Evolutionary conservation across 2,113 vertebrate species (phyloP), one percentile per base, ranked within the genome.

Genomic region (Nerophis lumbriciformis): DNA sequence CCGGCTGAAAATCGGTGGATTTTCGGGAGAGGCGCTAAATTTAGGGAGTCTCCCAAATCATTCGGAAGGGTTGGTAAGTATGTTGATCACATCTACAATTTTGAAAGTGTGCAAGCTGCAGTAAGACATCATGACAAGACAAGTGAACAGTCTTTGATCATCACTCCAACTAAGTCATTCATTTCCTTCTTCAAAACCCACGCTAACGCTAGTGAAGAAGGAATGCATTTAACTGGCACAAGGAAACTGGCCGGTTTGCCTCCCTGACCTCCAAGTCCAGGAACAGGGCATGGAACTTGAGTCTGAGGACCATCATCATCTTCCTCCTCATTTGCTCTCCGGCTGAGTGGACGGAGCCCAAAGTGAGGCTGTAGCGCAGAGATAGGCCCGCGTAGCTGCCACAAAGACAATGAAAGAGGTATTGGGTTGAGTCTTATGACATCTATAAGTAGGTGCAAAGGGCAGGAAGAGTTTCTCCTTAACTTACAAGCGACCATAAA

Each of bases 311-410:
- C 0, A 69, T 57, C 59, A 91, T 71, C 45, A 98, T 81, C 78
- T 97, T 98, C 57, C 76, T 79, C 58, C 75, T 93, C 92, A 97
- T 91, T 54, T 79, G 89, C 61, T 87, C 77, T n/a, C 94, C 93
- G 0, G 92, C 79, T 56, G 72, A 84, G 73, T 58, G 49, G 76
- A 80, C 76, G 10, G 83, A 88, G 62, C 87, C 88, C 66, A 94
- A 86, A 55, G 92, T 88, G 37, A 98, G 88, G 65, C 94, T 96
- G 68, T 92, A 89, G 64, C 90, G 91, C 72, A 98, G 85, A 1
- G 94, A 95, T 37, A 92, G 92, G 60, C 63, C 88, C 1, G 89
- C 77, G 0, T 95, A 98, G 51, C 95, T 98, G 83, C 4, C 47
- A 48, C 19, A 59, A 2, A 61, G 2, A 14, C 6, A 55, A 50